Conservation (phyloP, 2,797 vertebrate genomes). For the Chaetodon trifasciatus region DNA sequence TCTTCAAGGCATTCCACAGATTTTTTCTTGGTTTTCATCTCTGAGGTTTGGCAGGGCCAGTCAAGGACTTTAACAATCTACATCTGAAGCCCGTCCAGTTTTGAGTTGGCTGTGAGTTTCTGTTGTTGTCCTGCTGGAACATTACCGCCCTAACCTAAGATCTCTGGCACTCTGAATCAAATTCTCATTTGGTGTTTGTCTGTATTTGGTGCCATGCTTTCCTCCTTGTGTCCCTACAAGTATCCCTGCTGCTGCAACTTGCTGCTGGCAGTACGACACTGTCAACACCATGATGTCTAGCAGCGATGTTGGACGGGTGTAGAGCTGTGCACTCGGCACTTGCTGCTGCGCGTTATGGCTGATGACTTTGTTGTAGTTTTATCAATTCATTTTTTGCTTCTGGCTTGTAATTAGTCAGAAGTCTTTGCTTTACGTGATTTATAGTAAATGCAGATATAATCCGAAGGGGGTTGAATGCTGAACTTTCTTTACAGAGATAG, state of each 20-base stretch:
- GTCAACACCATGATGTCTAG: background rate
- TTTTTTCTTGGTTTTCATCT: constrained; percentile 41
- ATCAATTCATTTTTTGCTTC: constrained; percentile 4
- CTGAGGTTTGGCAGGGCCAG: constrained; percentile 40
- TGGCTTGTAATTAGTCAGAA: constrained; percentile 1
- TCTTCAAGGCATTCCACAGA: constrained; percentile 66
- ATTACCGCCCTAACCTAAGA: constrained; percentile 29
- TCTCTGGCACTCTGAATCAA: constrained; percentile 39
- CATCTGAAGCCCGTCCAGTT: constrained; percentile 54
- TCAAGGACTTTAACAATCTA: constrained; percentile 48
- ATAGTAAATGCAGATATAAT: constrained; percentile 5
- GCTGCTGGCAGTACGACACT: background rate
- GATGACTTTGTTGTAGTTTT: constrained; percentile 3
- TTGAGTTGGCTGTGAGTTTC: constrained; percentile 44
- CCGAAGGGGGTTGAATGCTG: background rate
- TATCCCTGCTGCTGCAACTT: constrained; percentile 11
- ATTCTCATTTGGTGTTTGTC: constrained; percentile 25
- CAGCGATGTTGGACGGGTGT: background rate
- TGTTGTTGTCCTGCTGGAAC: constrained; percentile 47
- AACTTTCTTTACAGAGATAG: too few species aligned
- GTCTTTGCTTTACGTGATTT: constrained; percentile 1
- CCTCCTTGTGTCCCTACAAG: background rate
- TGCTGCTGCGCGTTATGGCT: background rate
- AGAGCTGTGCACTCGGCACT: background rate
- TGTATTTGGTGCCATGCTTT: constrained; percentile 35